phyloP scores from a whole-genome alignment of 2,113 vertebrate species.

The Atractosteus spatula region DNA sequence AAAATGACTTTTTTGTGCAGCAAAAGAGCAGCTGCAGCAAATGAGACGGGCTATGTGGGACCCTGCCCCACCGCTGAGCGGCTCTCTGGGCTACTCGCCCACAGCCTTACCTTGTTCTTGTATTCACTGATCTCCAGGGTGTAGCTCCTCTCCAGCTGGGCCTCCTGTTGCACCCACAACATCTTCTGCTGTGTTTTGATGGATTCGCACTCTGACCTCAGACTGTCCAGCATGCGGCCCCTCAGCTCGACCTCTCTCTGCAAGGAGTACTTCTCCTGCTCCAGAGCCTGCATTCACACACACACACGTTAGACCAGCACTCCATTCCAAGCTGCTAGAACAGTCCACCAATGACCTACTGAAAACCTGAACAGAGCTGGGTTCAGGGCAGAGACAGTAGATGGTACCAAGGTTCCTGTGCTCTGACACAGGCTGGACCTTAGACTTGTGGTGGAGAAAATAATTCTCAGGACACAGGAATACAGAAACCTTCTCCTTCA shows the following conservation, averaged over 20 bases:
- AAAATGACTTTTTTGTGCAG: too few relatives aligned
- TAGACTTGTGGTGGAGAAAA: too few relatives aligned
- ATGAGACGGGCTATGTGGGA: too few relatives aligned
- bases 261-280: conserved; percentile 87
- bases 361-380: not conserved
- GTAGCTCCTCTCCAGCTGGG: conserved; percentile 69
- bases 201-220: conserved; percentile 81
- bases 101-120: conserved; percentile 78
- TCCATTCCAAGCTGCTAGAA: too few relatives aligned
- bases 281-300: conserved; percentile 47
- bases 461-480: not conserved
- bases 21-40: too few relatives aligned
- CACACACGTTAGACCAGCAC: not conserved
- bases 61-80: too few relatives aligned
- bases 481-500: not conserved
- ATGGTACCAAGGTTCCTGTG: not conserved
- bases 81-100: too few relatives aligned
- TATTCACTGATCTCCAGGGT: conserved; percentile 68
- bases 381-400: not conserved
- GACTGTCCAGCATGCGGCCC: conserved; percentile 79
- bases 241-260: conserved; percentile 86
- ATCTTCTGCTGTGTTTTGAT: conserved; percentile 78
- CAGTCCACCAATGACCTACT: not conserved
- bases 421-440: too few relatives aligned
- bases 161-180: conserved; percentile 72